Base-by-base conservation (phyloP, 2,113 vertebrate species). In the Apodemus sylvaticus region DNA sequence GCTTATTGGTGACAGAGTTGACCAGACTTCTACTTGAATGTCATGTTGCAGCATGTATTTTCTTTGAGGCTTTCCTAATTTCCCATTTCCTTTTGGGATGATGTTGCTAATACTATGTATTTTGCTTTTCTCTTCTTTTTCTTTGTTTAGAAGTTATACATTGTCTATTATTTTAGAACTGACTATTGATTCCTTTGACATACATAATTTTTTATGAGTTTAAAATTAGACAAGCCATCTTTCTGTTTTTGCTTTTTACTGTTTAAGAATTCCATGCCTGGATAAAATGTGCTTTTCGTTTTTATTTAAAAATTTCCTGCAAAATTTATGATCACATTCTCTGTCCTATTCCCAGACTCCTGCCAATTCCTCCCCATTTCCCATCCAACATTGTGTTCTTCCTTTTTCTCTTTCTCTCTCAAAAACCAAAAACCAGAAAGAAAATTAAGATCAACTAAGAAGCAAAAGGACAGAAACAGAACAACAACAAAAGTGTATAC, bases 101-200 rank as follows among this genome's bases (percentile, higher is more conserved):
- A 66, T 86, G 22, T 53, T 82, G 45, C 16, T 60, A 53, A 48
- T 78, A 83, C 82, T 82, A 58, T 45, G n/a, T 55, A 5, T 26
- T 91, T 70, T 90, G 10, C 8, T 64, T 82, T 83, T 68, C 1
- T 51, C 34, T 64, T 2, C 3, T 51, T 90, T 91, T 39, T 39
- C 45, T n/a, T 42, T 89, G 14, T 86, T 53, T 90, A 29, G 34
- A 89, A 91, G 7, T 81, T 82, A 81, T 16, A 31, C 26, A 42
- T 76, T 86, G 24, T 22, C n/a, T 89, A 62, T 89, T 81, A 73
- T 86, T 95, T 93, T 89, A 39, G 13, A 82, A 11, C 10, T 85
- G 34, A 31, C 1, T n/a, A 29, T 91, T 91, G 51, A 82, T 64
- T 26, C 53, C 77, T 78, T 88, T 94, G 58, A 74, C 3, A 89